Conservation (phyloP, 2,888 invertebrate species). For the Melikaiella ostensackeni region DNA sequence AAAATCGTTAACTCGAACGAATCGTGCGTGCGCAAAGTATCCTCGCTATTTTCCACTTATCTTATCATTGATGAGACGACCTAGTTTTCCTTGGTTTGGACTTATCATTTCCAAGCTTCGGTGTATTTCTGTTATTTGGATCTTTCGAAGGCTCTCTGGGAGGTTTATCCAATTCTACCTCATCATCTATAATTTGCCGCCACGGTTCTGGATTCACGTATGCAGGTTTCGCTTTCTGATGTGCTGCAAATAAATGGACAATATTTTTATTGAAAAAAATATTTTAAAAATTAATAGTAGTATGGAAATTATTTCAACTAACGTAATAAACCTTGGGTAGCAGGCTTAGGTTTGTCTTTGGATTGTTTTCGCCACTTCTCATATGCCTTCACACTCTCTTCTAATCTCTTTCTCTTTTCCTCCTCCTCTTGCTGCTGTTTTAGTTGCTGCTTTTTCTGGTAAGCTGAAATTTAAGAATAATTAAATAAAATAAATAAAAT, state of each 20-base stretch:
- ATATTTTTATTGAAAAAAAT: neutral
- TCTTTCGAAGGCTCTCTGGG: neutral
- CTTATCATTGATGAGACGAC: neutral
- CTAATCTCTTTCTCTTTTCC: conserved; percentile 78
- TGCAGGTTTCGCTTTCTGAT: conserved; percentile 83
- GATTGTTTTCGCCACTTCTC: conserved; percentile 82
- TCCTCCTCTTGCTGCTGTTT: conserved; percentile 78
- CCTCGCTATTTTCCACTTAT: neutral
- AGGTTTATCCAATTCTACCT: conserved; percentile 3
- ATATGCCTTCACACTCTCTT: conserved; percentile 81
- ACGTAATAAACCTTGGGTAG: conserved; percentile 82
- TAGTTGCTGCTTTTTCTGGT: conserved; percentile 77
- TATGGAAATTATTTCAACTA: conserved; percentile 73
- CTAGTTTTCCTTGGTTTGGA: neutral
- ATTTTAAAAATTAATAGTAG: too few species aligned
- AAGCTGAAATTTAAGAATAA: conserved; percentile 49
- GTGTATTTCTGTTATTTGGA: neutral
- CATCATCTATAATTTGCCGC: conserved; percentile 78
- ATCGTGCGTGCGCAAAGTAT: neutral
- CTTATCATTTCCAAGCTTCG: neutral
- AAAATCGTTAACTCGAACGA: neutral
- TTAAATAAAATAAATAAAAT: conserved; percentile 12
- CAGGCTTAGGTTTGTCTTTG: conserved; percentile 82
- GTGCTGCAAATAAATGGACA: conserved; percentile 76
- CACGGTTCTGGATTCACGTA: conserved; percentile 84